Evolutionary conservation across 1,140 invertebrate species (phyloP), one percentile per base, ranked within the genome.

Genomic region (Euura lappo): DNA sequence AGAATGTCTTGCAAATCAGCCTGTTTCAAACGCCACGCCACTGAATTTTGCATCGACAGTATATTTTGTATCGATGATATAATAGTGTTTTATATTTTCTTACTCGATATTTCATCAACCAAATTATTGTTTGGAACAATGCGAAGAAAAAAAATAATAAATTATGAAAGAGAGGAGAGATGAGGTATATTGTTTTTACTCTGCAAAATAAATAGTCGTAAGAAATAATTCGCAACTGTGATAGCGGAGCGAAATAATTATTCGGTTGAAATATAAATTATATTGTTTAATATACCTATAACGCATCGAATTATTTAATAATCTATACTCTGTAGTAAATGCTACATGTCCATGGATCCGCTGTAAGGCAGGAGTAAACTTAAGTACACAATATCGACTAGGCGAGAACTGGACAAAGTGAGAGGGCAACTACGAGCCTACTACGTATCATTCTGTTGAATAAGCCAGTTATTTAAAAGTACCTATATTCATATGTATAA

Each of bases 371-470:
- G 2, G n/a, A n/a, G 7, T 8, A 51, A 7, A 8, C 7, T n/a
- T 8, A 7, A 51, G 47, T 51, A 8, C 11, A 51, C 11, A 8
- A 7, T 51, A 51, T 51, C 47, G 7, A 8, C 2, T n/a, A 51
- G 47, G n/a, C 11, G 47, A 51, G 47, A 51, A 51, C 7, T n/a
- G 47, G 47, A 51, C 7, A 51, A 51, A 51, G 47, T 51, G n/a
- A 8, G 47, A 2, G 0, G 28, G 28, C 28, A 28, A 28, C 28
- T 28, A 28, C 28, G 28, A 72, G 67, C 76, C 69, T 71, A 11
- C 71, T 76, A 69, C 64, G 70, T 72, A 71, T 72, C 72, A n/a
- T 7, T 51, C 47, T 51, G 47, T 51, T 51, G n/a, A 51, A 51
- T 51, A 8, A 8, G 47, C 47, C 47, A 51, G n/a, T 51, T 51